These are phyloP conservation scores for Hyposmocoma kahamanoa DNA, from an alignment of 1,140 invertebrate species.

Conservation along the genomic window DNA sequence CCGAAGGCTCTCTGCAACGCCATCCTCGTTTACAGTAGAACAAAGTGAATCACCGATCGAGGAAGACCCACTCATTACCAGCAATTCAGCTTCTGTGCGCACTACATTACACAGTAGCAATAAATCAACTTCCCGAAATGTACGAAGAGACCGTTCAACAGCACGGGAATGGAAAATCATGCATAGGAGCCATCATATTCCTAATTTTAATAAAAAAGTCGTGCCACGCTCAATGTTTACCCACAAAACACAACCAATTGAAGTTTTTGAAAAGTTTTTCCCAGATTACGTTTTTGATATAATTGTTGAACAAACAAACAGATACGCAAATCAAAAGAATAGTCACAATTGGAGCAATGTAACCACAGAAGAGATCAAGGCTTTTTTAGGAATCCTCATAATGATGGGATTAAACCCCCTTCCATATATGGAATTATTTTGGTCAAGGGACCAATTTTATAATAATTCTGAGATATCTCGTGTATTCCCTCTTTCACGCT, in stretches of 20 bases:
- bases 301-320: constrained; percentile 20
- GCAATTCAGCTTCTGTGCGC: no score
- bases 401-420: constrained; percentile 22
- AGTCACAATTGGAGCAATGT: constrained; percentile 9
- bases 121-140: no score
- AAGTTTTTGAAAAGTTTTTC: constrained; percentile 15
- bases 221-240: constrained; percentile 1
- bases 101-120: no score
- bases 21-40: not conserved
- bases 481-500: not conserved
- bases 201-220: constrained; percentile 9
- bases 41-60: not conserved
- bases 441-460: constrained; percentile 8
- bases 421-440: constrained; percentile 12
- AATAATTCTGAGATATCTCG: constrained; percentile 5
- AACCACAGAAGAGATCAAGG: constrained; percentile 11
- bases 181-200: constrained; percentile 10
- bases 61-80: not conserved
- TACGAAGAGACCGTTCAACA: constrained; percentile 1
- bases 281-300: constrained; percentile 12
- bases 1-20: no score
- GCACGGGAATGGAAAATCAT: constrained; percentile 12
- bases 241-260: constrained; percentile 13
- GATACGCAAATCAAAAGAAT: constrained; percentile 14
- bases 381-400: constrained; percentile 18